Conservation (phyloP, 1,140 invertebrate species). For the Leptonema lineaticorne region DNA sequence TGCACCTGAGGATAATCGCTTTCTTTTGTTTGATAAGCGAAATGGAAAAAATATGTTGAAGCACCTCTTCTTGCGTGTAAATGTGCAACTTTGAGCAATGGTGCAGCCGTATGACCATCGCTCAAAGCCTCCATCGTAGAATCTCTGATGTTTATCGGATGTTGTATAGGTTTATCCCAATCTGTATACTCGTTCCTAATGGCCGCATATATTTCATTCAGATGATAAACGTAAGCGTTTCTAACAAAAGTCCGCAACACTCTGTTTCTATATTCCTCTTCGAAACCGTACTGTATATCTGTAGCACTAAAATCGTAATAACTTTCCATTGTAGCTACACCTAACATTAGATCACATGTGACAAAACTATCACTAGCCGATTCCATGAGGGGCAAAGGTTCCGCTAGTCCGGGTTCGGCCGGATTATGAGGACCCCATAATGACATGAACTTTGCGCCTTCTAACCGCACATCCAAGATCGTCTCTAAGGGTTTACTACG, state of each 20-base stretch:
- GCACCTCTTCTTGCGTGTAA: slow-evolving; percentile 69
- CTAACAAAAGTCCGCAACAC: slow-evolving; percentile 79
- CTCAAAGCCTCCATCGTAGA: slow-evolving; percentile 84
- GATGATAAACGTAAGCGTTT: slow-evolving; percentile 84
- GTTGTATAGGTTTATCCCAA: slow-evolving; percentile 83
- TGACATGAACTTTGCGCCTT: slow-evolving; percentile 60
- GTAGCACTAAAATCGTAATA: slow-evolving; percentile 74
- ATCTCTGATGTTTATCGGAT: slow-evolving; percentile 79
- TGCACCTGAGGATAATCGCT: slow-evolving; percentile 71
- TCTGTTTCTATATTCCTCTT: slow-evolving; percentile 72
- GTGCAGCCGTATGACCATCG: slow-evolving; percentile 78
- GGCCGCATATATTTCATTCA: slow-evolving; percentile 90
- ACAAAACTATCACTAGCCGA: slow-evolving; percentile 68
- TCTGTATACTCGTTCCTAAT: slow-evolving; percentile 91
- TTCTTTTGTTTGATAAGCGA: slow-evolving; percentile 76
- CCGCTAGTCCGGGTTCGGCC: slow-evolving; percentile 60
- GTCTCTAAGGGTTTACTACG: slow-evolving; percentile 61
- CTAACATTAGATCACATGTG: slow-evolving; percentile 67
- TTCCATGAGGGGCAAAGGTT: slow-evolving; percentile 66
- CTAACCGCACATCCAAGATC: slow-evolving; percentile 65
- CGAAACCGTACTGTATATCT: slow-evolving; percentile 75
- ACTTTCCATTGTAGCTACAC: slow-evolving; percentile 73
- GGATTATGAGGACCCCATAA: slow-evolving; percentile 64
- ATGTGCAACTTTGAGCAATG: slow-evolving; percentile 68
- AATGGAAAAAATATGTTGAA: slow-evolving; percentile 76